phyloP scores from a whole-genome alignment of 2,113 vertebrate species.

The Brachyhypopomus occidentalis region DNA sequence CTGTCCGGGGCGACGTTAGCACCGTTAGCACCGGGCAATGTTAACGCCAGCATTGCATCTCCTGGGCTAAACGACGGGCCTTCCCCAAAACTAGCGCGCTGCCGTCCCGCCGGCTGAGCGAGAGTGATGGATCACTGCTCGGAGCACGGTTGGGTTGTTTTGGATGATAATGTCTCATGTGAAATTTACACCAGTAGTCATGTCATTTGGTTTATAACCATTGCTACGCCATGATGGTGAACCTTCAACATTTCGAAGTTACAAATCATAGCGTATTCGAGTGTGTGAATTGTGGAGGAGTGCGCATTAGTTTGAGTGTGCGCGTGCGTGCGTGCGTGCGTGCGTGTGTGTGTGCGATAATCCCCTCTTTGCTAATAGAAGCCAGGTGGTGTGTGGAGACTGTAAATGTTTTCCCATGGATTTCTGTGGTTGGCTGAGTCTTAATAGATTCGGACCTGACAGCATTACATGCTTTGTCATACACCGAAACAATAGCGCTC shows the following conservation, averaged over 20 bases:
- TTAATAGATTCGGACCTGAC: slow-evolving; percentile 67
- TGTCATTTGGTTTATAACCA: slow-evolving; percentile 8
- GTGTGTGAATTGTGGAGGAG: slow-evolving; percentile 11
- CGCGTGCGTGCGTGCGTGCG: background rate
- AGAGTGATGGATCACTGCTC: background rate
- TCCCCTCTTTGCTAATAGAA: slow-evolving; percentile 72
- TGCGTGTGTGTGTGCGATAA: slow-evolving; percentile 43
- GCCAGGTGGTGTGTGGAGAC: slow-evolving; percentile 76
- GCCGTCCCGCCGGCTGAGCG: no score
- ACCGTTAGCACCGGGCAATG: no score
- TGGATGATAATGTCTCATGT: background rate
- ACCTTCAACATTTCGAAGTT: background rate
- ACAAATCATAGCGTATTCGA: background rate
- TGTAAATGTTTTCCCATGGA: slow-evolving; percentile 80
- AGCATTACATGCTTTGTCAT: slow-evolving; percentile 75
- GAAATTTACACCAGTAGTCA: background rate
- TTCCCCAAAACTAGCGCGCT: no score
- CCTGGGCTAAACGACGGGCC: no score
- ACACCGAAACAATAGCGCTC: slow-evolving; percentile 68
- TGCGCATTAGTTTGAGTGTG: background rate
- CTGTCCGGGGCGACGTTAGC: no score
- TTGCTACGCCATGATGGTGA: background rate
- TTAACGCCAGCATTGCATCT: no score
- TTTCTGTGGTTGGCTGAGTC: slow-evolving; percentile 62
- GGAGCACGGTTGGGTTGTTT: background rate